Percentiles rank a stretch among this genome's conserved stretches.
These are phyloP conservation scores for Gila orcuttii DNA, from an alignment of 2,113 vertebrate genomes.

Conservation along the genomic window DNA sequence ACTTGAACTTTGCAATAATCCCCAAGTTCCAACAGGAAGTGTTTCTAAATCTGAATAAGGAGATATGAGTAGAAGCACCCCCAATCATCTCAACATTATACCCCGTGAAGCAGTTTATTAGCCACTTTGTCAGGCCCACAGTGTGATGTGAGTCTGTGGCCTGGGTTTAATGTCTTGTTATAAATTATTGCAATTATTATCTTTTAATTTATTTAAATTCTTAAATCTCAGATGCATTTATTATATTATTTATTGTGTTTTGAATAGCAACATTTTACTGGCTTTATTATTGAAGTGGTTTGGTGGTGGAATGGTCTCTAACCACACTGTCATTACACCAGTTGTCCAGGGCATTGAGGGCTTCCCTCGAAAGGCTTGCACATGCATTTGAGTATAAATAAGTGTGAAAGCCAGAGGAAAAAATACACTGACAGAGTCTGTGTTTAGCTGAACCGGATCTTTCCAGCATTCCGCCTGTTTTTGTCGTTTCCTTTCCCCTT, in stretches of 20 bases:
- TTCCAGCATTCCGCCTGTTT: slow-evolving; percentile 29
- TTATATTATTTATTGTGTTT: not conserved
- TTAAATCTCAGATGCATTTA: not conserved
- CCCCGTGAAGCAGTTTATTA: not conserved
- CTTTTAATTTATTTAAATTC: not conserved
- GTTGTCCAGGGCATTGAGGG: slow-evolving; percentile 62
- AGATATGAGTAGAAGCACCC: not conserved
- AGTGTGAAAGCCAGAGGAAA: slow-evolving; percentile 67
- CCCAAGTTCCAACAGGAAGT: not conserved
- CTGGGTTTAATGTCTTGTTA: not conserved
- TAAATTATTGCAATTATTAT: not conserved
- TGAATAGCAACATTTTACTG: not conserved
- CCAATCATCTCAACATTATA: not conserved
- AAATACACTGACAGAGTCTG: slow-evolving; percentile 46
- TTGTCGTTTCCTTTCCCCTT: slow-evolving; percentile 22
- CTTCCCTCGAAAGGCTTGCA: slow-evolving; percentile 74
- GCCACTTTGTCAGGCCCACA: not conserved
- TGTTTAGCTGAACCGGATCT: slow-evolving; percentile 27
- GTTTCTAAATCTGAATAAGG: slow-evolving; percentile 15
- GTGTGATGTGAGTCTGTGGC: not conserved
- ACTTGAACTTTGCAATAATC: not conserved
- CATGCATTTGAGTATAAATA: slow-evolving; percentile 70
- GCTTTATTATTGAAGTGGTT: slow-evolving; percentile 32
- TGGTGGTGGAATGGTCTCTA: slow-evolving; percentile 17
- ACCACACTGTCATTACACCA: slow-evolving; percentile 50